phyloP scores from a whole-genome alignment of 2,888 invertebrate species.

The Cryptocheilus praepositus region DNA sequence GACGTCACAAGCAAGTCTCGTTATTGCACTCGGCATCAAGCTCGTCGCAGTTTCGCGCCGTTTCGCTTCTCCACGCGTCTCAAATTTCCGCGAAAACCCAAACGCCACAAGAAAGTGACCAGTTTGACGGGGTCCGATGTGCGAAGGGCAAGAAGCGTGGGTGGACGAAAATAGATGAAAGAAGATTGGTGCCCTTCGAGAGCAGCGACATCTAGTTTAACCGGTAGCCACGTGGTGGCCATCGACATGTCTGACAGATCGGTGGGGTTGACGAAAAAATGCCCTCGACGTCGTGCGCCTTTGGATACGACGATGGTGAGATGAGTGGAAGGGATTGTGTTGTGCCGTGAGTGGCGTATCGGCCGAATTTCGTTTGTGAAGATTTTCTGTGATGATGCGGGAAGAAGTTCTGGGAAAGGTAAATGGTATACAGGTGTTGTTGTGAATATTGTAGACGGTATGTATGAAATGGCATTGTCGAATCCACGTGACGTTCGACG shows the following conservation, averaged over 20 bases:
- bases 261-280: neutral
- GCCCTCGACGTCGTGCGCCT: neutral
- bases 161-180: neutral
- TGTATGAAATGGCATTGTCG: conserved; percentile 20
- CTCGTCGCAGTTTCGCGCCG: conserved; percentile 47
- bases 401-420: neutral
- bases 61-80: conserved; percentile 31
- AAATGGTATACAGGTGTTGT: neutral
- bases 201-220: too few relatives aligned
- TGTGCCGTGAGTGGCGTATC: neutral
- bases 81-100: neutral
- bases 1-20: conserved; percentile 51
- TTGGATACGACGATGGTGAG: neutral
- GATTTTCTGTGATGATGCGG: neutral
- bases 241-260: neutral
- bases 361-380: neutral
- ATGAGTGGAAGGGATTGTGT: neutral
- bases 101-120: too few relatives aligned
- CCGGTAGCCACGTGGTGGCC: neutral
- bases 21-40: conserved; percentile 37
- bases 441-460: neutral
- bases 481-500: conserved; percentile 18
- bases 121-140: too few relatives aligned
- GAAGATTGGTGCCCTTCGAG: too few relatives aligned
- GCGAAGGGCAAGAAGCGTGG: neutral